phyloP scores from a whole-genome alignment of 2,797 vertebrate species.

The Helarctos malayanus region DNA sequence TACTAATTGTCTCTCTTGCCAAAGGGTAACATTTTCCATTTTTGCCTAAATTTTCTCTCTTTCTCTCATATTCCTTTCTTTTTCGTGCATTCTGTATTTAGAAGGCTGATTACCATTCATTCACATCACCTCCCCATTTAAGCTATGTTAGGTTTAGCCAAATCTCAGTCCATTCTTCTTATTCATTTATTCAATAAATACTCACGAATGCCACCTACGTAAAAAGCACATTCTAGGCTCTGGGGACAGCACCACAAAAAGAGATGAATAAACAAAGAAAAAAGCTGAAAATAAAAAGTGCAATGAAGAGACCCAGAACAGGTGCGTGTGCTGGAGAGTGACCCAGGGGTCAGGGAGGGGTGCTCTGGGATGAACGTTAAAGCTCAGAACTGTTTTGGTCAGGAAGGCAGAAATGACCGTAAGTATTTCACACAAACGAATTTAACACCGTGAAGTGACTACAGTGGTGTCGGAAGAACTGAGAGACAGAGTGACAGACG shows the following conservation, averaged over 20 bases:
- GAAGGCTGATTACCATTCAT: not conserved
- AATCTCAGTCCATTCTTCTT: conserved; percentile 6
- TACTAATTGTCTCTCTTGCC: not conserved
- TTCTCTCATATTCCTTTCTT: not conserved
- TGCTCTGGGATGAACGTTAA: not conserved
- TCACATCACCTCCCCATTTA: not conserved
- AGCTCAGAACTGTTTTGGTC: not conserved
- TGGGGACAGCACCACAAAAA: not conserved
- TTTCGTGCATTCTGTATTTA: not conserved
- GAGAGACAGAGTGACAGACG: not conserved
- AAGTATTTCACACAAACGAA: not conserved
- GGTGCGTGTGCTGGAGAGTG: not conserved
- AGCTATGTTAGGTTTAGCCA: not conserved
- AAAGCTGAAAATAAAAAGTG: not conserved
- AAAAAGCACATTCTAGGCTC: not conserved
- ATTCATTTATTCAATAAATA: conserved; percentile 2
- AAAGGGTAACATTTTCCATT: not conserved
- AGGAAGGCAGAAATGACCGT: not conserved
- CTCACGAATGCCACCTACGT: not conserved
- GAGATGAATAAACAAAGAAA: not conserved
- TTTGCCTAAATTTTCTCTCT: not conserved
- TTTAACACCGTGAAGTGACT: not conserved
- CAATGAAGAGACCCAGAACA: not conserved
- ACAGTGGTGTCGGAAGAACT: not conserved
- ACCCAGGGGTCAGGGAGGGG: no score